phyloP scores from a whole-genome alignment of 2,113 vertebrate species.

The Cyrtonyx montezumae region DNA sequence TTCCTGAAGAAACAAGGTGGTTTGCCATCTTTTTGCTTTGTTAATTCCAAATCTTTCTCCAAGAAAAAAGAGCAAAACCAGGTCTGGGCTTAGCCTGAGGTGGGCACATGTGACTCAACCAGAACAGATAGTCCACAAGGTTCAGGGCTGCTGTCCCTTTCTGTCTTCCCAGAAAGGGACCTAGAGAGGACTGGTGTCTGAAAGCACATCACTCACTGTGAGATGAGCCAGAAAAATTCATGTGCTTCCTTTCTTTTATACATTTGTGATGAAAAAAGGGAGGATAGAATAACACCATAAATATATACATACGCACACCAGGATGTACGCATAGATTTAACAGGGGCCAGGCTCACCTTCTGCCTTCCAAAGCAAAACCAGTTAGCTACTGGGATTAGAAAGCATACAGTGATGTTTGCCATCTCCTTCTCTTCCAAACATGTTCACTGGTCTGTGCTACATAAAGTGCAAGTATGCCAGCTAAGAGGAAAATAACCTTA shows the following conservation, averaged over 20 bases:
- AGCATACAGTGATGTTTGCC: neutral
- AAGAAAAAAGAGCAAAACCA: neutral
- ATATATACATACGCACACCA: neutral
- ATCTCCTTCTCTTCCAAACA: neutral
- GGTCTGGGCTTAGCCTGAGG: fast-evolving
- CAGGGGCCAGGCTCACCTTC: neutral
- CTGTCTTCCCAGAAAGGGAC: neutral
- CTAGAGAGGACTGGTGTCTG: neutral
- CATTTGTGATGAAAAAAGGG: fast-evolving
- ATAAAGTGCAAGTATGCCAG: neutral
- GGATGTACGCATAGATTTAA: neutral
- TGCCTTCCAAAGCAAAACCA: neutral
- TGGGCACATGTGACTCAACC: too few species aligned
- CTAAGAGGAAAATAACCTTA: neutral
- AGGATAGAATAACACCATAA: neutral
- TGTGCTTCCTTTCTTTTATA: neutral
- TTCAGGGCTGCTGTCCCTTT: neutral
- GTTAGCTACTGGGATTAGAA: neutral
- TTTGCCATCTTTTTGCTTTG: neutral
- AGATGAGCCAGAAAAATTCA: neutral
- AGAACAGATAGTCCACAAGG: fast-evolving
- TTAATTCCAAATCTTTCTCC: neutral
- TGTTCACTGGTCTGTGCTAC: neutral
- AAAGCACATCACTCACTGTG: neutral
- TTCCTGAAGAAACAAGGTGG: neutral